phyloP scores from a whole-genome alignment of 2,113 vertebrate genomes.

The Aptenodytes patagonicus region DNA sequence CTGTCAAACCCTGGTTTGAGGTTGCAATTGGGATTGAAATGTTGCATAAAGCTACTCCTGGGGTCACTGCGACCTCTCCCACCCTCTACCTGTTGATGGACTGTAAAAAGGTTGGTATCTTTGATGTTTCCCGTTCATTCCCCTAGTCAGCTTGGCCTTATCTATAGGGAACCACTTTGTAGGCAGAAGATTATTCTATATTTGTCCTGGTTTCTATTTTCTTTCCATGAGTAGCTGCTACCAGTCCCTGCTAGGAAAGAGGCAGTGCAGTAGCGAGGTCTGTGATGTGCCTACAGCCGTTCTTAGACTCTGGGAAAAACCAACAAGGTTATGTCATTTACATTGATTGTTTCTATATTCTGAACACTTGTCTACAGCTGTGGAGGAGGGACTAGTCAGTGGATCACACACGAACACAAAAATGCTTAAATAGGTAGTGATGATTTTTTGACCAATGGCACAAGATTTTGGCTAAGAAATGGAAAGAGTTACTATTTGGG shows the following conservation, averaged over 20 bases:
- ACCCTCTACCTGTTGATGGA: not conserved
- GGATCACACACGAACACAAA: accelerated
- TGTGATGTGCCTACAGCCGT: not conserved
- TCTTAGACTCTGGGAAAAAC: not conserved
- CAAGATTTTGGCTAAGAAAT: not conserved
- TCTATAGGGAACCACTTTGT: not conserved
- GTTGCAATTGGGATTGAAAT: not conserved
- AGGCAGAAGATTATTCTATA: not conserved
- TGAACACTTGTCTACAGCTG: not conserved
- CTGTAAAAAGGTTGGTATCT: not conserved
- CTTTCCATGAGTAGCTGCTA: not conserved
- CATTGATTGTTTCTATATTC: not conserved
- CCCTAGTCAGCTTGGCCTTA: not conserved
- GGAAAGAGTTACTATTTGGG: not conserved
- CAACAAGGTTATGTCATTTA: not conserved
- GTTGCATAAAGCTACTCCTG: not conserved
- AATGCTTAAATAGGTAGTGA: not conserved
- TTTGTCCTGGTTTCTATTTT: not conserved
- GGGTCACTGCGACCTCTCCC: not conserved
- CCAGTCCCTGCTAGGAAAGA: not conserved
- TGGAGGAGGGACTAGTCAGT: not conserved
- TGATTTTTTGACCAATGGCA: not conserved
- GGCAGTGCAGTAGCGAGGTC: accelerated
- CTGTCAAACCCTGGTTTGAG: not conserved
- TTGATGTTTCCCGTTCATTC: not conserved